Evolutionary conservation across 2,113 vertebrate genomes (phyloP).

Genomic region (Syngnathus scovelli): DNA sequence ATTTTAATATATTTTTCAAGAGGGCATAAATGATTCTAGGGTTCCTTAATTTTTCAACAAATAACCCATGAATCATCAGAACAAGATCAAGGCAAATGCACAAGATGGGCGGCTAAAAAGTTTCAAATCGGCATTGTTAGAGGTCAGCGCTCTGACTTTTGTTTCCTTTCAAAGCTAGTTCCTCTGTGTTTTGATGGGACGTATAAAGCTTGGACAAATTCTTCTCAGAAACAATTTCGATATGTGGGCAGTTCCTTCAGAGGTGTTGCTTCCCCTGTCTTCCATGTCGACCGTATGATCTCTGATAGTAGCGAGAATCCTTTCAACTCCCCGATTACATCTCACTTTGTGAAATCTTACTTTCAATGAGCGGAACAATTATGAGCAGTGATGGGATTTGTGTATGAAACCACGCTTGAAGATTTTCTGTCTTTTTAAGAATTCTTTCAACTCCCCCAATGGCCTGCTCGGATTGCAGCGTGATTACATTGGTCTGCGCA

Average conservation of each 20-base stretch:
- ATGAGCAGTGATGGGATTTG: conserved; percentile 58
- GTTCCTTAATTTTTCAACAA: background rate
- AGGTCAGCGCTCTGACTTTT: background rate
- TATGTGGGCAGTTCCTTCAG: background rate
- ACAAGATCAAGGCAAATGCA: background rate
- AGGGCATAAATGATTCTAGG: no score
- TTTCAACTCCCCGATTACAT: conserved; percentile 45
- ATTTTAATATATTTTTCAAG: no score
- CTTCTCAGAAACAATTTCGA: background rate
- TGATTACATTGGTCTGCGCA: conserved; percentile 66
- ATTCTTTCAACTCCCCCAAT: conserved; percentile 64
- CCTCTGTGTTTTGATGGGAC: background rate
- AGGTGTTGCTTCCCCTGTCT: conserved; percentile 14
- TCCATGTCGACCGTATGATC: conserved; percentile 22
- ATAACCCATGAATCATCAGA: background rate
- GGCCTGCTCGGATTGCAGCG: conserved; percentile 60
- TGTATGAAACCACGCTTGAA: conserved; percentile 57
- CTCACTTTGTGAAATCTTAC: conserved; percentile 27
- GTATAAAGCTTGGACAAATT: background rate
- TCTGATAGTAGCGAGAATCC: conserved; percentile 25
- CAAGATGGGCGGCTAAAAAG: background rate
- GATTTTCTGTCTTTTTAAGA: conserved; percentile 66
- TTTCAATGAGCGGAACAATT: conserved; percentile 59
- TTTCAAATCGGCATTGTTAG: background rate
- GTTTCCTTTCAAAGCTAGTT: background rate